These are phyloP conservation scores for Melanaphis sacchari DNA, from an alignment of 1,140 invertebrate genomes.

Conservation along the genomic window DNA sequence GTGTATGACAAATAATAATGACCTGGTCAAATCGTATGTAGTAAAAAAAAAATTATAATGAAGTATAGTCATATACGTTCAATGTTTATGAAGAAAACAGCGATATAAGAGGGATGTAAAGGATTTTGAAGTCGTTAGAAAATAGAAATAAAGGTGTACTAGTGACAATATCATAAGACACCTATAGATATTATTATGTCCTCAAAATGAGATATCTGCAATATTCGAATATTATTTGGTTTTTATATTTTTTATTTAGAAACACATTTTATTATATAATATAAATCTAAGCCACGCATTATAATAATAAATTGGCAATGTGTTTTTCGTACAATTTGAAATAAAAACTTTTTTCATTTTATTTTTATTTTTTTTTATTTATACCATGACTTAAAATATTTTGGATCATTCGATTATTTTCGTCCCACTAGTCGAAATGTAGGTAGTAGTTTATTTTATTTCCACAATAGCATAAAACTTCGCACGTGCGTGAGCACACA, in stretches of 20 bases:
- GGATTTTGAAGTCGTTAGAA: not conserved
- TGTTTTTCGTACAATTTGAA: not conserved
- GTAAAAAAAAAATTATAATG: not conserved
- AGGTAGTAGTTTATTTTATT: not conserved
- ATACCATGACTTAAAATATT: not conserved
- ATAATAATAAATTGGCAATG: not conserved
- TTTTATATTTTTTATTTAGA: not conserved
- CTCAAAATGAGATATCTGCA: not conserved
- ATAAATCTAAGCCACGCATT: not conserved
- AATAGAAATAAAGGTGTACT: not conserved
- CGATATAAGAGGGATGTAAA: not conserved
- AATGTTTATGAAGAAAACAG: not conserved
- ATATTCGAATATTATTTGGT: not conserved
- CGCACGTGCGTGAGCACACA: not conserved
- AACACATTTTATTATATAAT: not conserved
- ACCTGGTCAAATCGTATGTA: not conserved
- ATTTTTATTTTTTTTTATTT: not conserved
- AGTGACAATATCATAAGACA: not conserved
- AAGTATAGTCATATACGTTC: too few relatives aligned
- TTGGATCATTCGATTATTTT: not conserved
- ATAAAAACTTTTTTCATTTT: too few relatives aligned
- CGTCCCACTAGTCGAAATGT: not conserved
- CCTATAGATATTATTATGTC: not conserved
- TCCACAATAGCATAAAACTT: not conserved
- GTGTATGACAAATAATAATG: not conserved